A percentile compares a stretch with the other conserved stretches of the same genome.
phyloP scores from a whole-genome alignment of 2,113 vertebrate species.

The Micronycteris hirsuta region DNA sequence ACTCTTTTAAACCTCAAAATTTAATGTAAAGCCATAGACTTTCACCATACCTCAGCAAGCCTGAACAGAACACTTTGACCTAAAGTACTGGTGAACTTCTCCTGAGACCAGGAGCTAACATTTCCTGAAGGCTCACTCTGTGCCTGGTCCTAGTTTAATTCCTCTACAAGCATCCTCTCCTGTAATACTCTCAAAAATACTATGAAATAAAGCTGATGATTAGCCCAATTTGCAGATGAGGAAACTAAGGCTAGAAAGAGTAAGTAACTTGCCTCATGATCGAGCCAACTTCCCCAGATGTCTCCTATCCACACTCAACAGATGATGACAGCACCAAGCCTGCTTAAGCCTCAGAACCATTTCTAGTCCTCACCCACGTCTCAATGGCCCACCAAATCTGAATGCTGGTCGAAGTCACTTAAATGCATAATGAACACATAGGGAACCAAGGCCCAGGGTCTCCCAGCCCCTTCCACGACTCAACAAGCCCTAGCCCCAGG shows the following conservation, averaged over 20 bases:
- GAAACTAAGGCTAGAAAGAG: neutral
- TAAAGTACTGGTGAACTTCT: neutral
- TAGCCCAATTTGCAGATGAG: neutral
- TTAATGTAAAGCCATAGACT: neutral
- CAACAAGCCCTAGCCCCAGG: neutral
- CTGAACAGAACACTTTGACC: neutral
- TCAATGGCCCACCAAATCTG: neutral
- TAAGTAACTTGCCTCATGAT: neutral
- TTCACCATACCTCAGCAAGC: neutral
- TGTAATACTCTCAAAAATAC: neutral
- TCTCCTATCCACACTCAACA: neutral
- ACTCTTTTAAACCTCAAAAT: constrained; percentile 32
- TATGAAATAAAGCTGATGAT: neutral
- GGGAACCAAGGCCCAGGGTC: neutral
- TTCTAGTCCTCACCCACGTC: neutral
- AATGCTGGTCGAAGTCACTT: neutral
- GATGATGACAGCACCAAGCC: neutral
- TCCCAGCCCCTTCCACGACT: neutral
- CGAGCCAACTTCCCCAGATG: neutral
- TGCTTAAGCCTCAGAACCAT: neutral
- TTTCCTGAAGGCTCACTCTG: neutral
- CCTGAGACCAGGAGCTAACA: neutral
- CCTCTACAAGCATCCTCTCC: neutral
- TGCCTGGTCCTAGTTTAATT: neutral
- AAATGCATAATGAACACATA: neutral